These are phyloP conservation scores for Enteromius trimaculatus DNA, from an alignment of 2,797 vertebrate genomes.

Conservation along the genomic window DNA sequence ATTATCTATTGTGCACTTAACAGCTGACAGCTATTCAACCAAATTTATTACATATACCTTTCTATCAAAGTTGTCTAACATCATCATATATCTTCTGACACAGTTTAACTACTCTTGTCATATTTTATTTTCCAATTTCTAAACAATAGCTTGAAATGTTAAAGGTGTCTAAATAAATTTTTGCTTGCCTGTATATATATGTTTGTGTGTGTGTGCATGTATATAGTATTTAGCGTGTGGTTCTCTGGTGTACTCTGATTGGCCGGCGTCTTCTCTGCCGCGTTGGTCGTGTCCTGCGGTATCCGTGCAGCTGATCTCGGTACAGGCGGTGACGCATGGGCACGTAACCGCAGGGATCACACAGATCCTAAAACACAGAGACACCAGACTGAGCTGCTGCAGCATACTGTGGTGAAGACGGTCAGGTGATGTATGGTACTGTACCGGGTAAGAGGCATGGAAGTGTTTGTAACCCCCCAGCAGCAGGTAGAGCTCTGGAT, in stretches of 20 bases:
- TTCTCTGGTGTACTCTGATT: conserved; percentile 50
- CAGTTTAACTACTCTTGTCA: no score
- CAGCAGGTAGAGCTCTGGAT: conserved; percentile 68
- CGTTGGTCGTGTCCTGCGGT: conserved; percentile 52
- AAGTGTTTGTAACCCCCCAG: conserved; percentile 66
- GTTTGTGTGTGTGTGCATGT: no score
- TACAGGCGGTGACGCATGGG: conserved; percentile 67
- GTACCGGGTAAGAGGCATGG: conserved; percentile 61
- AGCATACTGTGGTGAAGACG: not conserved
- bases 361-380: conserved; percentile 61
- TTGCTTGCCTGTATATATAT: no score
- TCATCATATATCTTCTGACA: no score
- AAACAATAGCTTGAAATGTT: not conserved
- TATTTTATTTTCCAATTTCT: not conserved
- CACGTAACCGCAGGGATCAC: conserved; percentile 67
- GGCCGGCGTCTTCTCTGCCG: conserved; percentile 37
- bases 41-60: not conserved
- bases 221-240: not conserved
- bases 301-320: conserved; percentile 61
- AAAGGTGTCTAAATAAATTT: not conserved
- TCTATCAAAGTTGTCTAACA: not conserved
- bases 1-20: not conserved
- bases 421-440: not conserved
- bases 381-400: conserved; percentile 15
- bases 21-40: not conserved